Conservation (phyloP, 2,888 invertebrate genomes). For the Nebria salina region DNA sequence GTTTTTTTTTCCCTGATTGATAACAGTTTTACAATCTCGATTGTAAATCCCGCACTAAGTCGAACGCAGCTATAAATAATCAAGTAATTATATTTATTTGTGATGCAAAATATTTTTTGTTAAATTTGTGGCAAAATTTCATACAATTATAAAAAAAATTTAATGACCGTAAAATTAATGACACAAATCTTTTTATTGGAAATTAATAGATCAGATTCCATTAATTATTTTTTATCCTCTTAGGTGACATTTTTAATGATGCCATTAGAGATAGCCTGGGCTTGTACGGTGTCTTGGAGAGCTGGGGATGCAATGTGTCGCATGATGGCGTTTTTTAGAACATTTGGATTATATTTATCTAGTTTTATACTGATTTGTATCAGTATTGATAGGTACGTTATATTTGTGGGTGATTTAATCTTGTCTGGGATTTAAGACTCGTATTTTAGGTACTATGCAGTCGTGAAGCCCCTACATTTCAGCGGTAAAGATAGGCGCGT, state of each 20-base stretch:
- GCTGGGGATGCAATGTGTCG: slow-evolving; percentile 87
- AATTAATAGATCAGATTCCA: too few species aligned
- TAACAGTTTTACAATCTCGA: too few species aligned
- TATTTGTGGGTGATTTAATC: background rate
- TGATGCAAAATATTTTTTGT: too few species aligned
- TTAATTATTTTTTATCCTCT: too few species aligned
- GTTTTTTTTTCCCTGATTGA: too few species aligned
- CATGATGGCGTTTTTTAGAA: slow-evolving; percentile 86
- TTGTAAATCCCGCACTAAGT: too few species aligned
- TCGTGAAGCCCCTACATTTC: slow-evolving; percentile 81
- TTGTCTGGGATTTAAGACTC: background rate
- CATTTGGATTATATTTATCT: slow-evolving; percentile 87
- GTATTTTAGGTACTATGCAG: slow-evolving; percentile 80
- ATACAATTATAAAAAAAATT: too few species aligned
- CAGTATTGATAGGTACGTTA: slow-evolving; percentile 82
- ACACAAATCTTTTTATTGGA: too few species aligned
- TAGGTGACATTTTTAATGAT: slow-evolving; percentile 89
- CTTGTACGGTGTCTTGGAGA: slow-evolving; percentile 85
- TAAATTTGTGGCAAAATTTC: too few species aligned
- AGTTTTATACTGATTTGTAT: slow-evolving; percentile 90
- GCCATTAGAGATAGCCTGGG: slow-evolving; percentile 92
- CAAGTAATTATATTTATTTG: too few species aligned
- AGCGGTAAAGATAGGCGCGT: slow-evolving; percentile 79
- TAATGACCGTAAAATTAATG: too few species aligned
- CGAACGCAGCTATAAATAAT: too few species aligned